A percentile compares a stretch with the other conserved stretches of the same genome.
These are phyloP conservation scores for Astatotilapia flaviijosephi DNA, from an alignment of 2,113 vertebrate species.

Conservation along the genomic window DNA sequence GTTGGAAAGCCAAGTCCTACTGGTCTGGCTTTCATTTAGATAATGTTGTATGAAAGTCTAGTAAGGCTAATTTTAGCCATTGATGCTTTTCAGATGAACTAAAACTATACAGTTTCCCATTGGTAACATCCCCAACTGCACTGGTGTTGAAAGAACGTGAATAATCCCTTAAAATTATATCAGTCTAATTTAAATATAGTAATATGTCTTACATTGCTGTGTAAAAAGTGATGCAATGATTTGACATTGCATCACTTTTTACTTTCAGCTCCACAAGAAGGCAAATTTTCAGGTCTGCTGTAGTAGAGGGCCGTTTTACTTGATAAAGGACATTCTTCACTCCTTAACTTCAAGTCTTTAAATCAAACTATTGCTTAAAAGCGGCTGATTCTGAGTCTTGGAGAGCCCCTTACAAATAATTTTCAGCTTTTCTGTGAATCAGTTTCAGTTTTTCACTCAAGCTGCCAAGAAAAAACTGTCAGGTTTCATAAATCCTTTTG, in stretches of 20 bases:
- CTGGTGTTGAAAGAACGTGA: not conserved
- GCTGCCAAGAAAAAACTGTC: not conserved
- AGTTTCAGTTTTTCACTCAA: not conserved
- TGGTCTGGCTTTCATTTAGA: slow-evolving; percentile 31
- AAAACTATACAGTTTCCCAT: not conserved
- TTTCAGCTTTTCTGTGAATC: not conserved
- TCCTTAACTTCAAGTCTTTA: not conserved
- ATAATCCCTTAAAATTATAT: not conserved
- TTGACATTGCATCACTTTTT: not conserved
- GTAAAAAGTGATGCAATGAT: not conserved
- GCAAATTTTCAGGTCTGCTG: not conserved
- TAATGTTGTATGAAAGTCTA: not conserved
- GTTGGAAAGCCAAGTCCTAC: not conserved
- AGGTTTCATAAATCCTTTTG: not conserved
- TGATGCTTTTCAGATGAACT: not conserved
- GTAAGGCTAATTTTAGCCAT: not conserved
- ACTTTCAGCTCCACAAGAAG: not conserved
- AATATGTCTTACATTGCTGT: not conserved
- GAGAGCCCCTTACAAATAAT: fast-evolving
- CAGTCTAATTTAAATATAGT: not conserved
- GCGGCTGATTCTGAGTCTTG: not conserved
- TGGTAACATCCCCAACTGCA: not conserved
- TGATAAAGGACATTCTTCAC: not conserved
- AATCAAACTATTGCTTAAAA: not conserved
- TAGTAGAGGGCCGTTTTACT: not conserved